These are phyloP conservation scores for Bubalus kerabau DNA, from an alignment of 2,113 vertebrate species.

Conservation along the genomic window DNA sequence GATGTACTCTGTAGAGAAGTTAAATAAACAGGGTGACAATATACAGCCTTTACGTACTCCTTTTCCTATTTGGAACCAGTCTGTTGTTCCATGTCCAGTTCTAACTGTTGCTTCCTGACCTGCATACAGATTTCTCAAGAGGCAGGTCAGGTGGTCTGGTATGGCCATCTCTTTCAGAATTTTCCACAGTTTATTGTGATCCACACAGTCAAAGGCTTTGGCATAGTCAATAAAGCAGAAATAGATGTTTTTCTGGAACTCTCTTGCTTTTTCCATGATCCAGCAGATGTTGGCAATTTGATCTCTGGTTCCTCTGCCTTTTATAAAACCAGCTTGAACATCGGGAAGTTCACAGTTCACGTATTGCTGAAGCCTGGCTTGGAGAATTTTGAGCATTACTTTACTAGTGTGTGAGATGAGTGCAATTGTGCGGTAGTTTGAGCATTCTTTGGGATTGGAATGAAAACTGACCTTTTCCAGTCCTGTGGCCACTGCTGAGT, in stretches of 20 bases:
- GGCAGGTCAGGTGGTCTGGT: neutral
- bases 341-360: no score
- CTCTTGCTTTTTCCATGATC: no score
- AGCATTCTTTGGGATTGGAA: no score
- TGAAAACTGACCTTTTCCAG: no score
- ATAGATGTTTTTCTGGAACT: neutral
- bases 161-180: neutral
- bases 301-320: no score
- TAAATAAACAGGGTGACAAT: neutral
- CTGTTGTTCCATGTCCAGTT: neutral
- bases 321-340: no score
- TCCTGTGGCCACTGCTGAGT: no score
- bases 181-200: neutral
- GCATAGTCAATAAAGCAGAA: neutral
- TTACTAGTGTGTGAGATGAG: no score
- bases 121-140: neutral
- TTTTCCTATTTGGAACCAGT: neutral
- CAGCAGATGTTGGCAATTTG: neutral
- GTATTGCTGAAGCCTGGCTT: no score
- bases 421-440: no score
- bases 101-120: neutral
- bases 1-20: neutral
- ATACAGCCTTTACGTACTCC: rapidly evolving
- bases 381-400: no score
- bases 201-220: neutral